Evolutionary conservation across 2,797 vertebrate genomes (phyloP).

Genomic region (Spondyliosoma cantharus): DNA sequence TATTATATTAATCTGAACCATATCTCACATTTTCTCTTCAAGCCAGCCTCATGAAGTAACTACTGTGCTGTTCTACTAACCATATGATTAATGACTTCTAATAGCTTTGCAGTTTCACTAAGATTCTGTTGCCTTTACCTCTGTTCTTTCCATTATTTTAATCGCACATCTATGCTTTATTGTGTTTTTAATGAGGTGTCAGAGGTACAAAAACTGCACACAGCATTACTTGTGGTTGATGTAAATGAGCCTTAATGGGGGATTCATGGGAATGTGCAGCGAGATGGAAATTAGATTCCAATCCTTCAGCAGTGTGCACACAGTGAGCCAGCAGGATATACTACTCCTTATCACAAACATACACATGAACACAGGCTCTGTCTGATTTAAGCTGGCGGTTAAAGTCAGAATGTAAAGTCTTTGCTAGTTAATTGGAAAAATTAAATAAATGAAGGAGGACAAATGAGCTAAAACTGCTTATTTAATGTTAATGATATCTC

Average conservation of each 20-base stretch:
- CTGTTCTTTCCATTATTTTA: constrained; percentile 55
- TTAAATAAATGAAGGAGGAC: not conserved
- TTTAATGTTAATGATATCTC: not conserved
- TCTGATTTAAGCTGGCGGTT: constrained; percentile 16
- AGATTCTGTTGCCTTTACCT: constrained; percentile 31
- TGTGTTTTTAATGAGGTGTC: constrained; percentile 65
- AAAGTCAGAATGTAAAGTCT: constrained; percentile 3
- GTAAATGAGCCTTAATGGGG: constrained; percentile 58
- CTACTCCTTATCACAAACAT: constrained; percentile 5
- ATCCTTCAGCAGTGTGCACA: constrained; percentile 14
- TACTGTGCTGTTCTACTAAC: constrained; percentile 23
- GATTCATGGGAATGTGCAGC: constrained; percentile 38
- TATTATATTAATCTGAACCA: no score
- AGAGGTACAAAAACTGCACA: constrained; percentile 14
- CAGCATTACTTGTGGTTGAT: constrained; percentile 32
- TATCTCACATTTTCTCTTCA: not conserved
- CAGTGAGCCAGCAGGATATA: constrained; percentile 6
- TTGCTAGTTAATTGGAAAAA: constrained; percentile 5
- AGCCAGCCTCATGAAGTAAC: constrained; percentile 8
- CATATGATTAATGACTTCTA: constrained; percentile 43
- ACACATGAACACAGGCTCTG: not conserved
- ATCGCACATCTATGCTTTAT: constrained; percentile 42
- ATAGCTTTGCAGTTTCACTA: constrained; percentile 34
- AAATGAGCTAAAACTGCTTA: not conserved
- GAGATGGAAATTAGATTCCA: constrained; percentile 47